Evolutionary conservation across 1,140 invertebrate genomes (phyloP).

Genomic region (Copidosoma floridanum): DNA sequence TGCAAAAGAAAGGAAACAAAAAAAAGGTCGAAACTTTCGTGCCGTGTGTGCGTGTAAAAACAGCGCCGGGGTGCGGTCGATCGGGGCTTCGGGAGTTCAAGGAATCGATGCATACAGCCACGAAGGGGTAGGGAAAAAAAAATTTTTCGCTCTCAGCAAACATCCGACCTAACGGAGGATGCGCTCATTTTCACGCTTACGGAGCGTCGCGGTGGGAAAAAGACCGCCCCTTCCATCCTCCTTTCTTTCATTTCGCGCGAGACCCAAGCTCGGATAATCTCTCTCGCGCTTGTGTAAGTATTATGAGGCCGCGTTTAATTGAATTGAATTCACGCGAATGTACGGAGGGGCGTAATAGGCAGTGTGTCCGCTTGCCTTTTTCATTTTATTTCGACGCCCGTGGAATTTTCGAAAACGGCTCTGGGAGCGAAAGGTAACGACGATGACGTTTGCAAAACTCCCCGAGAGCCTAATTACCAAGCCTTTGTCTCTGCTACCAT

Average conservation of each 20-base stretch:
- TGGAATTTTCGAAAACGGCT: too few relatives aligned
- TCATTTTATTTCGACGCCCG: too few relatives aligned
- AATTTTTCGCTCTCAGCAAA: background rate
- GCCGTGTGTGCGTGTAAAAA: background rate
- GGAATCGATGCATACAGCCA: conserved; percentile 1
- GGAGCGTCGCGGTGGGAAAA: background rate
- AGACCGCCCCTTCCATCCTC: too few relatives aligned
- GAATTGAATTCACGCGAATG: conserved; percentile 3
- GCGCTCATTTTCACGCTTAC: conserved; percentile 17
- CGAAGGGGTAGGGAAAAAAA: background rate
- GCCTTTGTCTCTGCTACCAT: too few relatives aligned
- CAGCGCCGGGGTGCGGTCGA: background rate
- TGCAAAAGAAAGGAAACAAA: too few relatives aligned
- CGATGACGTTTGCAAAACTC: too few relatives aligned
- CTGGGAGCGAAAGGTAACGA: too few relatives aligned
- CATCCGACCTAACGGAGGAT: conserved; percentile 16
- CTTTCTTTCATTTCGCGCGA: too few relatives aligned
- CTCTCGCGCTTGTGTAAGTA: conserved; percentile 6
- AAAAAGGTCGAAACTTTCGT: too few relatives aligned
- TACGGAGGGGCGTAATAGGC: too few relatives aligned
- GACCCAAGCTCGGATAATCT: background rate
- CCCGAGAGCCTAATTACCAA: too few relatives aligned
- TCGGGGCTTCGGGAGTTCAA: conserved; percentile 1
- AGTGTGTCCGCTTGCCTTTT: too few relatives aligned
- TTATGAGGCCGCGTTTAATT: conserved; percentile 1